Percentiles rank a stretch among this genome's conserved stretches.
These are phyloP conservation scores for Manis crassicaudata DNA, from an alignment of 2,797 vertebrate species.

Conservation along the genomic window DNA sequence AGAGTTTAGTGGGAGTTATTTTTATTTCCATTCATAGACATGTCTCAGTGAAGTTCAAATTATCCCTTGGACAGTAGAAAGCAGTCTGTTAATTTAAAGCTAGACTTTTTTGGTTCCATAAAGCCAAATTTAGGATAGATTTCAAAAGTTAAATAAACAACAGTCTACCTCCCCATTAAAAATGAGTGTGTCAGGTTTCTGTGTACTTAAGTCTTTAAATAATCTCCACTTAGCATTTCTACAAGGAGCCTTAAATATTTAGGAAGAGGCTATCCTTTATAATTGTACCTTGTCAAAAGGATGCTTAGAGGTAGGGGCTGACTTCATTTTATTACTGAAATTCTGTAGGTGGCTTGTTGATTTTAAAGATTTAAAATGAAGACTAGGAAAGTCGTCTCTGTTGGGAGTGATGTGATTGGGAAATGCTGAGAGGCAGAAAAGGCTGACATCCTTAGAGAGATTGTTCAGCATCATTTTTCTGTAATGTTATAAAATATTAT, in stretches of 20 bases:
- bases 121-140: constrained; percentile 85
- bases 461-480: not conserved
- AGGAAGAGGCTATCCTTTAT: constrained; percentile 63
- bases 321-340: constrained; percentile 48
- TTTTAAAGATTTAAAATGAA: constrained; percentile 34
- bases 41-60: constrained; percentile 84
- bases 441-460: not conserved
- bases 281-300: constrained; percentile 52
- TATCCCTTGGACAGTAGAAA: constrained; percentile 83
- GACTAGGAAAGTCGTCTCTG: not conserved
- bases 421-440: not conserved
- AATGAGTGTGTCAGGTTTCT: constrained; percentile 86
- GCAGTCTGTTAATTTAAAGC: constrained; percentile 87
- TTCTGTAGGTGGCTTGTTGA: not conserved
- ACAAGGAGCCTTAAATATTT: constrained; percentile 79
- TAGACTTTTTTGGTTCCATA: constrained; percentile 80
- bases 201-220: constrained; percentile 85
- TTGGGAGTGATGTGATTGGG: not conserved
- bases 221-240: constrained; percentile 83
- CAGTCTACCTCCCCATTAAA: constrained; percentile 84
- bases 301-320: not conserved
- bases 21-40: constrained; percentile 81
- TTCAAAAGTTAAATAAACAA: constrained; percentile 88
- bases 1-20: constrained; percentile 74
- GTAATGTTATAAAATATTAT: not conserved